A percentile compares a stretch with the other conserved stretches of the same genome.
These are phyloP conservation scores for Laspeyria flexula DNA, from an alignment of 2,888 invertebrate species.

Conservation along the genomic window DNA sequence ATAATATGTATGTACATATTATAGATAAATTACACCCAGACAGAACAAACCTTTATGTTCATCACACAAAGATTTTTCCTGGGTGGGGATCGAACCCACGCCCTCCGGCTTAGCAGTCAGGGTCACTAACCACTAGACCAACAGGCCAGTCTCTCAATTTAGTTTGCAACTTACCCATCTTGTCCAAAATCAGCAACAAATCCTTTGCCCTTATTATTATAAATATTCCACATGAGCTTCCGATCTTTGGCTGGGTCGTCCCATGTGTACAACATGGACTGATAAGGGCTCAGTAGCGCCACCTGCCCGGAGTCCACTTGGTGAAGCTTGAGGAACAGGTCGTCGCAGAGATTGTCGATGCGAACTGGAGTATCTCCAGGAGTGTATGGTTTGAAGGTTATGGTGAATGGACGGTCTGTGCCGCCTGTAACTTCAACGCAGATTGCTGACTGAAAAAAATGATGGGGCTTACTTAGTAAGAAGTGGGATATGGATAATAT, in stretches of 20 bases:
- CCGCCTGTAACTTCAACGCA: constrained; percentile 91
- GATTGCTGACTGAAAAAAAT: constrained; percentile 86
- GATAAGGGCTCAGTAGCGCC: constrained; percentile 90
- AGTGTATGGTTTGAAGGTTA: constrained; percentile 91
- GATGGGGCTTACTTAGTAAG: too few species aligned
- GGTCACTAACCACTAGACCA: too few species aligned
- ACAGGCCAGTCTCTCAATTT: too few species aligned
- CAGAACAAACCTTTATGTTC: too few species aligned
- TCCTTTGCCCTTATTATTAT: constrained; percentile 91
- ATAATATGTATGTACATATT: too few species aligned
- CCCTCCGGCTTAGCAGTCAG: too few species aligned
- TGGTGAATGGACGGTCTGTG: constrained; percentile 89
- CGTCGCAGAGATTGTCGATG: constrained; percentile 93
- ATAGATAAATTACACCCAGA: too few species aligned
- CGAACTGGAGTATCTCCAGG: constrained; percentile 93
- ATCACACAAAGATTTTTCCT: too few species aligned
- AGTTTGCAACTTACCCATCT: constrained; percentile 86
- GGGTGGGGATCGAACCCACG: too few species aligned
- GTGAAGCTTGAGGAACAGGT: constrained; percentile 92
- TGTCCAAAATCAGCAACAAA: constrained; percentile 90
- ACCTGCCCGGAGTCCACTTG: constrained; percentile 87
- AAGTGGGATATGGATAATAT: too few species aligned
- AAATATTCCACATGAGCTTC: constrained; percentile 92
- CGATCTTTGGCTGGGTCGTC: constrained; percentile 92
- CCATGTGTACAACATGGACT: constrained; percentile 93